phyloP scores from a whole-genome alignment of 2,797 vertebrate genomes.

The Nyctibius grandis region DNA sequence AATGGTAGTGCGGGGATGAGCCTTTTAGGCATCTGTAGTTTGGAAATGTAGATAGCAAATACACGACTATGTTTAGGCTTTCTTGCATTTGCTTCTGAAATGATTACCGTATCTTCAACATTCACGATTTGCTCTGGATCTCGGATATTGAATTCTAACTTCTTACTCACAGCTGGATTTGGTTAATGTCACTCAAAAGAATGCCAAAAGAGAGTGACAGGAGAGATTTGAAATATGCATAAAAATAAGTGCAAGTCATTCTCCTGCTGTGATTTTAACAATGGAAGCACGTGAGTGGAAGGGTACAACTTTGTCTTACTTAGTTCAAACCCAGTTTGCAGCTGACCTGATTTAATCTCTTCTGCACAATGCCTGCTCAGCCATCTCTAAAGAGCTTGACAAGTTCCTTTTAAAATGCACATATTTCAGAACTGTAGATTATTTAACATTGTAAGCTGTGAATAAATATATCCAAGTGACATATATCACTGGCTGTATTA shows the following conservation, averaged over 20 bases:
- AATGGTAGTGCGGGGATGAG: background rate
- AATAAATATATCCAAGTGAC: constrained; percentile 63
- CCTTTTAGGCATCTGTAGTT: background rate
- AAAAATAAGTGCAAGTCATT: background rate
- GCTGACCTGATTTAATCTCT: constrained; percentile 34
- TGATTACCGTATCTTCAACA: background rate
- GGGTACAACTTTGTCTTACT: background rate
- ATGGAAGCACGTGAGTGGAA: background rate
- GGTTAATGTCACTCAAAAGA: background rate
- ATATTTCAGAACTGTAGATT: constrained; percentile 54
- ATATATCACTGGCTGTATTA: constrained; percentile 41
- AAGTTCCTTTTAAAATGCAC: constrained; percentile 42
- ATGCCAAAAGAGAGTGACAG: background rate
- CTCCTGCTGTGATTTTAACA: background rate
- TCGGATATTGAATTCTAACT: background rate
- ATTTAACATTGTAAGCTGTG: constrained; percentile 68
- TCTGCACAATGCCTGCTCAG: background rate
- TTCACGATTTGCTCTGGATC: background rate
- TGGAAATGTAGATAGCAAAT: background rate
- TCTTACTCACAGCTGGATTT: background rate
- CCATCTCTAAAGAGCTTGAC: constrained; percentile 11
- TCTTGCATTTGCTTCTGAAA: background rate
- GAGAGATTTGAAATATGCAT: background rate
- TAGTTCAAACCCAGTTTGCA: background rate
- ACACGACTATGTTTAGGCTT: background rate